Base-by-base conservation (phyloP, 2,113 vertebrate species). In the Hypanus sabinus region DNA sequence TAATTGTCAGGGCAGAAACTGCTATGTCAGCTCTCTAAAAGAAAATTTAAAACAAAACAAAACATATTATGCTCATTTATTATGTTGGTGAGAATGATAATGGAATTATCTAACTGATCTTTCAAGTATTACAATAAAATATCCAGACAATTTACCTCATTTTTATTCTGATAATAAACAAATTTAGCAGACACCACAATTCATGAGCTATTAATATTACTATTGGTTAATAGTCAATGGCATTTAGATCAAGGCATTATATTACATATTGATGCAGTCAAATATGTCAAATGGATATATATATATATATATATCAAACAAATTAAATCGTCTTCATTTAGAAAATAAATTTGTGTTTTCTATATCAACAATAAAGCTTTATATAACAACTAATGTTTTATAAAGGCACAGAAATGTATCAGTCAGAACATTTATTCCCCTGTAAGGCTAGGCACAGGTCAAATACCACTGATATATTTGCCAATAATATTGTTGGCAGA, bases 1-100 rank as follows among this genome's bases (percentile, higher is more conserved):
- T 99, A 96, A 99, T 99, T 95, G 99, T 99, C 94, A 99, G 96
- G 93, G 99, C 99, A 87, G 98, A 99, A 94, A 99, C 98, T 38
- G 98, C 99, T 76, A 99, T 98, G 94, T 99, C 99, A 8, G 99
- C 99, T 96, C 98, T 97, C 99, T 99, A 95, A 94, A 93, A 95
- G 65, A 94, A 33, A 70, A 62, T 68, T 14, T 73, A 38, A 30
- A 93, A 46, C 27, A 93, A 11, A 73, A 71, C 20, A 93, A 11
- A 73, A 71, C 20, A 24, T 38, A 93, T 73, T 93, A 73, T 27
- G 36, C 27, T 60, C 3, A 46, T 0, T 36, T 73, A 68, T 73
- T 30, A 88, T 71, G 11, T 30, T 75, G 9, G 20, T 7, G n/a
- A 93, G 33, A 93, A 93, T 73, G 38, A 55, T 5, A 73, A 75